These are phyloP conservation scores for Camponotus fellah DNA, from an alignment of 2,888 invertebrate genomes.

Conservation along the genomic window DNA sequence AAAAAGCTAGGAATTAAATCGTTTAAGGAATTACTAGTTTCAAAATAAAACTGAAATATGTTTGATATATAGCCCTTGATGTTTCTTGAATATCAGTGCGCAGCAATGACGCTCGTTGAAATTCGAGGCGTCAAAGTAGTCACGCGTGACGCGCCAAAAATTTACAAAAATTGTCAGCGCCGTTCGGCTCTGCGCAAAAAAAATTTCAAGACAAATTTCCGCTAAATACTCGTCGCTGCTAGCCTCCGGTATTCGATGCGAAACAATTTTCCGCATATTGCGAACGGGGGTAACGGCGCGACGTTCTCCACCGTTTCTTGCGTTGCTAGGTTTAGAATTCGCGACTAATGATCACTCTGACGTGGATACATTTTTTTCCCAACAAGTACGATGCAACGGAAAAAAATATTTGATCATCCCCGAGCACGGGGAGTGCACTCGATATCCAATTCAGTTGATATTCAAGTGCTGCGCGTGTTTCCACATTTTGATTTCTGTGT, in stretches of 20 bases:
- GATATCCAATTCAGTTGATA: conserved; percentile 77
- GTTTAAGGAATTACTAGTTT: conserved; percentile 32
- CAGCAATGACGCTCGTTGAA: conserved; percentile 54
- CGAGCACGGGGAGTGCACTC: conserved; percentile 69
- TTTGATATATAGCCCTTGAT: conserved; percentile 54
- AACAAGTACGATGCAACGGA: conserved; percentile 69
- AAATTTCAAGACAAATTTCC: conserved; percentile 53
- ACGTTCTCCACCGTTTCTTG: conserved; percentile 43
- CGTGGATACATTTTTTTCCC: conserved; percentile 69
- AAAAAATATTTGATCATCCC: conserved; percentile 76
- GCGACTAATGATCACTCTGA: conserved; percentile 72
- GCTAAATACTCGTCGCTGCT: conserved; percentile 38
- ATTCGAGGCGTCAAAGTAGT: conserved; percentile 57
- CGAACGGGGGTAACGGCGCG: conserved; percentile 4
- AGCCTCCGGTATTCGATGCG: conserved; percentile 15
- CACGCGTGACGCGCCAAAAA: conserved; percentile 55
- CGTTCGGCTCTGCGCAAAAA: conserved; percentile 39
- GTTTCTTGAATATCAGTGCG: conserved; percentile 56
- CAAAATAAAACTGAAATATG: conserved; percentile 27
- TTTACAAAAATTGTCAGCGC: conserved; percentile 57
- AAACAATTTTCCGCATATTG: conserved; percentile 35
- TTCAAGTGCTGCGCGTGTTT: conserved; percentile 76
- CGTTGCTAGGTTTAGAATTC: conserved; percentile 61
- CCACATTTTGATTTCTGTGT: conserved; percentile 76
- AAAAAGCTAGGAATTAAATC: not conserved